Conservation (phyloP, 2,797 vertebrate species). For the Dromococcyx pavoninus region DNA sequence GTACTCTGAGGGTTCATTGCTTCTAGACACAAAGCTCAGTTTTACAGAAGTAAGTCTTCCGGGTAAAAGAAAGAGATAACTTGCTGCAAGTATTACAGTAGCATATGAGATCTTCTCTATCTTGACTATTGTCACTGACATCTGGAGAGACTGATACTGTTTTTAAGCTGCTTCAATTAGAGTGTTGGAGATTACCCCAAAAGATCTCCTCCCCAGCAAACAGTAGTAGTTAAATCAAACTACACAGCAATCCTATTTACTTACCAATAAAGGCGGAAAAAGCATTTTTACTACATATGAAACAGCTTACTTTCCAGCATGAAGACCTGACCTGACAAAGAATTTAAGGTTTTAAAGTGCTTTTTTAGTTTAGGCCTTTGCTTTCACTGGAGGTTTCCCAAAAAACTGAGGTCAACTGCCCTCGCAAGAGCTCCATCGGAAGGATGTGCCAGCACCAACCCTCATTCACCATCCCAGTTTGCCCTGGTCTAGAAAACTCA, state of each 20-base stretch:
- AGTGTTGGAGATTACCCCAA: neutral
- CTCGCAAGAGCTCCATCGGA: neutral
- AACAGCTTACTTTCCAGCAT: neutral
- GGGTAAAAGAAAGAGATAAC: neutral
- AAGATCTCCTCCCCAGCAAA: neutral
- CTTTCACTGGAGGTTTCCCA: neutral
- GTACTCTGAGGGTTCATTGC: rapidly evolving
- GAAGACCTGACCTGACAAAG: neutral
- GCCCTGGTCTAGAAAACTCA: rapidly evolving
- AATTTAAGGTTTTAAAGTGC: neutral
- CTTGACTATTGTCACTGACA: neutral
- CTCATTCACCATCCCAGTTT: neutral
- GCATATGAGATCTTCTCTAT: neutral
- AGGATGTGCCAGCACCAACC: rapidly evolving
- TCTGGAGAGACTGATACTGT: rapidly evolving
- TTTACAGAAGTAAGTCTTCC: neutral
- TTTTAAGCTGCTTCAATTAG: neutral
- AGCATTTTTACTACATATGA: neutral
- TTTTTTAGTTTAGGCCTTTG: neutral
- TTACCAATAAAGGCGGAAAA: neutral
- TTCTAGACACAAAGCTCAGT: neutral
- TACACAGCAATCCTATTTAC: neutral
- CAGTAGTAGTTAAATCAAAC: rapidly evolving
- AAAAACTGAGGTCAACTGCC: neutral
- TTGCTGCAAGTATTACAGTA: neutral